These are phyloP conservation scores for Nowickia ferox DNA, from an alignment of 2,888 invertebrate species.

Conservation along the genomic window DNA sequence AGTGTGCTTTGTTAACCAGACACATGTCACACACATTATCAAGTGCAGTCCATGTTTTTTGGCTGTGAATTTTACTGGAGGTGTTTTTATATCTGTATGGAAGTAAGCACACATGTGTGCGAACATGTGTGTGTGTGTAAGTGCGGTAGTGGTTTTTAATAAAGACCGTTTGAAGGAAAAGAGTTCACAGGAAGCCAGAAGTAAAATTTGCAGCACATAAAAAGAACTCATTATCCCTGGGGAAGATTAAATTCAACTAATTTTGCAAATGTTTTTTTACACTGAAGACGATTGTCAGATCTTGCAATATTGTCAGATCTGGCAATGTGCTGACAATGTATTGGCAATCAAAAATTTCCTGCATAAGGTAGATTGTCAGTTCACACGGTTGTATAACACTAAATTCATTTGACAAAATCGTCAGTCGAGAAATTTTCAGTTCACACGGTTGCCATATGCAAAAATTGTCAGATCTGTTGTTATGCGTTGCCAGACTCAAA, in stretches of 20 bases:
- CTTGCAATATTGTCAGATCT: too few species aligned
- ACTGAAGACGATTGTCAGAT: too few species aligned
- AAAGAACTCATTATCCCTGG: slow-evolving; percentile 23
- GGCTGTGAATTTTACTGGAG: slow-evolving; percentile 9
- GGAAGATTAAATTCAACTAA: not conserved
- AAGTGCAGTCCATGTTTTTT: not conserved
- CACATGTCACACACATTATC: slow-evolving; percentile 58
- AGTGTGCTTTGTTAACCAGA: slow-evolving; percentile 31
- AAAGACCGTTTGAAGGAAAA: slow-evolving; percentile 27
- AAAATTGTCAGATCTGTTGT: too few species aligned
- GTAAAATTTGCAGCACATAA: slow-evolving; percentile 24
- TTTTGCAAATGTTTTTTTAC: too few species aligned
- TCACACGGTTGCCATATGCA: too few species aligned
- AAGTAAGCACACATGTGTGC: not conserved
- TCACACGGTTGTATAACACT: too few species aligned
- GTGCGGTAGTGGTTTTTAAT: slow-evolving; percentile 28
- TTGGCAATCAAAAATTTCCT: too few species aligned
- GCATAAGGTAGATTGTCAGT: too few species aligned
- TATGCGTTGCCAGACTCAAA: too few species aligned
- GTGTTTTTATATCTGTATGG: not conserved
- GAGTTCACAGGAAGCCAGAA: slow-evolving; percentile 42
- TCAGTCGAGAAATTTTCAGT: too few species aligned
- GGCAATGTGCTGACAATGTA: too few species aligned
- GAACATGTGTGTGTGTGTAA: not conserved
- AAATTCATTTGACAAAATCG: too few species aligned